Evolutionary conservation across 92 coral and sea anemone genomes (phyloP).

Genomic region (Epizoanthus rinbou): DNA sequence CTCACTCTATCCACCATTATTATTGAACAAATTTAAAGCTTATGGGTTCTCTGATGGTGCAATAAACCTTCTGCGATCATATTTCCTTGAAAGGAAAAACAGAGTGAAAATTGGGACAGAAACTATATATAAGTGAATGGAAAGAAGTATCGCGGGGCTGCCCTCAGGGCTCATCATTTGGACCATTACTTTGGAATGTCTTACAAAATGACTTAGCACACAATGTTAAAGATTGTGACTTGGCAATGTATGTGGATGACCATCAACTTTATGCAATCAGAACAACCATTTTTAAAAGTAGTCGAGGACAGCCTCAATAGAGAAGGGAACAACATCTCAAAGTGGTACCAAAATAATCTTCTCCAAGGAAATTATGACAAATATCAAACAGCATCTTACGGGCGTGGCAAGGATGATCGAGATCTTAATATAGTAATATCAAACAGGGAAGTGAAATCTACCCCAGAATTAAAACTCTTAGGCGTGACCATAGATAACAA

Average conservation of each 20-base stretch:
- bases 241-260: no score
- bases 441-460: neutral
- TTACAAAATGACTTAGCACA: no score
- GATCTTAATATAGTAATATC: slow-evolving; percentile 7
- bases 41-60: slow-evolving; percentile 54
- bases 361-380: slow-evolving; percentile 29
- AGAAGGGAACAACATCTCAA: slow-evolving; percentile 15
- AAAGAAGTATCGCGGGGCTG: slow-evolving; percentile 44
- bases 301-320: neutral
- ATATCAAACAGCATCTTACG: slow-evolving; percentile 8
- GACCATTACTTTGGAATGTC: no score
- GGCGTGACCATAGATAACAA: slow-evolving; percentile 18
- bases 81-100: slow-evolving; percentile 42
- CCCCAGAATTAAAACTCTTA: neutral
- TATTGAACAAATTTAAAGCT: slow-evolving; percentile 47
- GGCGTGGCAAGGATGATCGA: slow-evolving; percentile 6
- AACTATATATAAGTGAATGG: slow-evolving; percentile 39
- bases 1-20: slow-evolving; percentile 54
- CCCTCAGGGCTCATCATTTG: slow-evolving; percentile 45
- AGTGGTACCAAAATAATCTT: slow-evolving; percentile 19
- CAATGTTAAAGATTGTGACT: no score
- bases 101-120: slow-evolving; percentile 48
- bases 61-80: slow-evolving; percentile 48
- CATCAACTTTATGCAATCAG: no score
- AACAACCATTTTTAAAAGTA: no score